Conservation (phyloP, 2,113 vertebrate species). For the Melanerpes aurifrons region DNA sequence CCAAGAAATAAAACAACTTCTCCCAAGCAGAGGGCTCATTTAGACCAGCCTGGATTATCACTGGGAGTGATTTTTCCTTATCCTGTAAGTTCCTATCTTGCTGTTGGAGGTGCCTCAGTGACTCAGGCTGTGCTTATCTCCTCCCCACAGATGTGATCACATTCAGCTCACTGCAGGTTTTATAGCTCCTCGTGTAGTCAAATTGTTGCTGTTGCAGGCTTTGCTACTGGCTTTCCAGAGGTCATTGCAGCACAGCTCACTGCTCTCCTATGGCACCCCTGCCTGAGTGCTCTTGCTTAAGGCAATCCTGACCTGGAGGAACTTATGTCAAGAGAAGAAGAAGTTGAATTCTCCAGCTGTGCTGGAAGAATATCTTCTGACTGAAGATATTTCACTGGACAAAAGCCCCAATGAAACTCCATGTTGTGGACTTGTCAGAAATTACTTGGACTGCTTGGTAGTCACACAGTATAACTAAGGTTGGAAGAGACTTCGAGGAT, state of each 20-base stretch:
- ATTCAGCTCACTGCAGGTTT: neutral
- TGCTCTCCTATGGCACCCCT: neutral
- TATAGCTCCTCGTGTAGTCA: neutral
- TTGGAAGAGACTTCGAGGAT: no score
- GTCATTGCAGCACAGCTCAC: neutral
- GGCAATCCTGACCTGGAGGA: neutral
- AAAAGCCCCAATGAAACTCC: neutral
- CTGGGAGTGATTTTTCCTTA: neutral
- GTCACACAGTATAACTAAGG: no score
- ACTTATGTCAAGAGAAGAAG: neutral
- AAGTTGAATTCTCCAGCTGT: neutral
- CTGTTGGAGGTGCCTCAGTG: neutral
- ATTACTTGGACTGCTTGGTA: neutral
- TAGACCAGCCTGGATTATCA: neutral
- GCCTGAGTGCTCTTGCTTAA: neutral
- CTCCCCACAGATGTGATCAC: neutral
- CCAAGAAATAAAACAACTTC: neutral
- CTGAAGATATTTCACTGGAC: neutral
- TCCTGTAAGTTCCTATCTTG: neutral
- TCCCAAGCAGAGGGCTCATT: neutral
- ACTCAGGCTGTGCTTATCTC: neutral
- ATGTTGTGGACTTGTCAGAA: neutral
- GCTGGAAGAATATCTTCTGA: neutral
- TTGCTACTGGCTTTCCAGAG: neutral
- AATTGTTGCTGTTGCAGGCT: neutral